A percentile compares a stretch with the other conserved stretches of the same genome.
Evolutionary conservation across 1,140 invertebrate species (phyloP).

Genomic region (Pomacea maculata): DNA sequence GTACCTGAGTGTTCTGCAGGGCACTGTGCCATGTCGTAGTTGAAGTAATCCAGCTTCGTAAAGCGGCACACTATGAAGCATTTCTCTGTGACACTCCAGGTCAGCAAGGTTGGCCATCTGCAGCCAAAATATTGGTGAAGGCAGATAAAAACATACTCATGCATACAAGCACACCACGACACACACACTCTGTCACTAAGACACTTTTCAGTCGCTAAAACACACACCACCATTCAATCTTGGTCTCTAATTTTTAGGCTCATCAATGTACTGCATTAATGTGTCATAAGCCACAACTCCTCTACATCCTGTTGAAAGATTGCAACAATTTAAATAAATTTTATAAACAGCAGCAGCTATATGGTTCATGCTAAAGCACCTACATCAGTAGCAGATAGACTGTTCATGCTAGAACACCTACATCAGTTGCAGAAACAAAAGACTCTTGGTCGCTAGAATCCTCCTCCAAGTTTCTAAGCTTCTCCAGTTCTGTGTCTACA

Average conservation of each 20-base stretch:
- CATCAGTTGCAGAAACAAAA: slow-evolving; percentile 91
- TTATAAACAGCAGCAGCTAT: too few relatives aligned
- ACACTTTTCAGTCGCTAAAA: not conserved
- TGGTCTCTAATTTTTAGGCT: slow-evolving; percentile 71
- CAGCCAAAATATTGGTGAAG: not conserved
- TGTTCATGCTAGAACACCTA: slow-evolving; percentile 65
- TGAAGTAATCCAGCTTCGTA: slow-evolving; percentile 83
- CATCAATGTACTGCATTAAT: slow-evolving; percentile 86
- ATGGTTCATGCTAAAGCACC: too few relatives aligned
- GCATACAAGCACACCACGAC: too few relatives aligned
- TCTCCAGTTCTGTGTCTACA: slow-evolving; percentile 45
- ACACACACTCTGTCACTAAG: not conserved
- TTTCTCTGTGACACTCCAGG: slow-evolving; percentile 69
- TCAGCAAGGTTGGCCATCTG: slow-evolving; percentile 90
- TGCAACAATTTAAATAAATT: not conserved
- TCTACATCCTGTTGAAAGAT: slow-evolving; percentile 80
- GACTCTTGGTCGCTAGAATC: slow-evolving; percentile 75
- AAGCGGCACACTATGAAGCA: slow-evolving; percentile 73
- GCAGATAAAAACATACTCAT: not conserved
- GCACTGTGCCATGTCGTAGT: slow-evolving; percentile 79
- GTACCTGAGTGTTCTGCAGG: slow-evolving; percentile 74
- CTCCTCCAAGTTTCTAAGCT: slow-evolving; percentile 49
- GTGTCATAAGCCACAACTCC: slow-evolving; percentile 92
- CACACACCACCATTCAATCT: slow-evolving; percentile 71
- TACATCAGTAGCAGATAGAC: too few relatives aligned